A percentile compares a stretch with the other conserved stretches of the same genome.
Evolutionary conservation across 2,797 vertebrate genomes (phyloP).

Genomic region (Aldrovandia affinis): DNA sequence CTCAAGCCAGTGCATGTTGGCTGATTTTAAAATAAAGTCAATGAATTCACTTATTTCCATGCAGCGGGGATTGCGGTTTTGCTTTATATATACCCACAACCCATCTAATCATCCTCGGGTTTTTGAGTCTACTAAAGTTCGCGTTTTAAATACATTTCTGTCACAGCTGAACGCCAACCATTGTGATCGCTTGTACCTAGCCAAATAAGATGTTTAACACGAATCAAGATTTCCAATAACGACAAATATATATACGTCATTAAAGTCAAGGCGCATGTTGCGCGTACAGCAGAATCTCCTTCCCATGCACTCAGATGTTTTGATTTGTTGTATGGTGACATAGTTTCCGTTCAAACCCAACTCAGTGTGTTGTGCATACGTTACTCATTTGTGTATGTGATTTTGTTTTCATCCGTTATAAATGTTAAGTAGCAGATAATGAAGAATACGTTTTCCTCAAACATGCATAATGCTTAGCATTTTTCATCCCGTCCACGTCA

Average conservation of each 20-base stretch:
- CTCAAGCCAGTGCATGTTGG: background rate
- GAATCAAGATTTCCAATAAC: background rate
- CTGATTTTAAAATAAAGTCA: background rate
- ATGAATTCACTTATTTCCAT: background rate
- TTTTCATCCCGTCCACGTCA: conserved; percentile 72
- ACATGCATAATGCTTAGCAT: background rate
- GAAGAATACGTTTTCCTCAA: background rate
- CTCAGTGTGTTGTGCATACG: background rate
- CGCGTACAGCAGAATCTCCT: background rate
- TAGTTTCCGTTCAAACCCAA: conserved; percentile 14
- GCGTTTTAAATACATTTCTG: background rate
- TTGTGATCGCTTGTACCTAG: background rate
- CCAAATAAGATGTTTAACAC: background rate
- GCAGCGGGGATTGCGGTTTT: background rate
- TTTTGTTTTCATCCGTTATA: background rate
- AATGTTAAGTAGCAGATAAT: background rate
- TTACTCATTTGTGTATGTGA: background rate
- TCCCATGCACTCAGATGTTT: background rate
- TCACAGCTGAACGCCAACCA: no score
- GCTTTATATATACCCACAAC: background rate
- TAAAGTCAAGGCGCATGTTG: background rate
- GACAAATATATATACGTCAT: no score
- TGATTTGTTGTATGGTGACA: background rate
- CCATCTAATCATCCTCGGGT: background rate
- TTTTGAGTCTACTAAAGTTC: background rate